phyloP scores from a whole-genome alignment of 2,113 vertebrate species.

The Pelobates fuscus region DNA sequence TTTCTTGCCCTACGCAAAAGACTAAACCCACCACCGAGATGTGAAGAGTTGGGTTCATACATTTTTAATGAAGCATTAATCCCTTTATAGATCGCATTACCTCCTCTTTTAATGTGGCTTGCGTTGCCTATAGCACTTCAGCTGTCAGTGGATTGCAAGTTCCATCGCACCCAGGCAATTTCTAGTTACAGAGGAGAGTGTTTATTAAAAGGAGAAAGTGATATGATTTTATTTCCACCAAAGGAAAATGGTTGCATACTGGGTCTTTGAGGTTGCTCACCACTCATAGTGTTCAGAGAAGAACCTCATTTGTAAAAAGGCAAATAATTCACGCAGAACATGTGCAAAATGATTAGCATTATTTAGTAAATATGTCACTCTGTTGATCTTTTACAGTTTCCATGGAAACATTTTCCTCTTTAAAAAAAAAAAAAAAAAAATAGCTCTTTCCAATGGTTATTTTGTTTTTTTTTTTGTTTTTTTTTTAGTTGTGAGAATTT shows the following conservation, averaged over 20 bases:
- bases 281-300: not conserved
- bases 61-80: not conserved
- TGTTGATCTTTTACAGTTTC: slow-evolving; percentile 37
- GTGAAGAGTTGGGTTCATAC: not conserved
- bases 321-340: too few relatives aligned
- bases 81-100: not conserved
- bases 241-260: not conserved
- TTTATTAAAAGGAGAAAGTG: too few relatives aligned
- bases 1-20: not conserved
- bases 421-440: slow-evolving; percentile 3
- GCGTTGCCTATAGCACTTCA: not conserved
- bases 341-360: slow-evolving; percentile 35
- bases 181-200: too few relatives aligned
- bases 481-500: not conserved
- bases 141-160: too few relatives aligned
- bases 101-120: not conserved
- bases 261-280: not conserved
- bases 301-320: too few relatives aligned
- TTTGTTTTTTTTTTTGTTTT: too few relatives aligned
- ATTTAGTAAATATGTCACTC: slow-evolving; percentile 32
- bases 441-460: slow-evolving; percentile 30
- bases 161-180: too few relatives aligned
- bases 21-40: not conserved
- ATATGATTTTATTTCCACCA: not conserved
- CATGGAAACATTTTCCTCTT: slow-evolving; percentile 38